phyloP scores from a whole-genome alignment of 2,888 invertebrate genomes.

The Plemyria rubiginata region DNA sequence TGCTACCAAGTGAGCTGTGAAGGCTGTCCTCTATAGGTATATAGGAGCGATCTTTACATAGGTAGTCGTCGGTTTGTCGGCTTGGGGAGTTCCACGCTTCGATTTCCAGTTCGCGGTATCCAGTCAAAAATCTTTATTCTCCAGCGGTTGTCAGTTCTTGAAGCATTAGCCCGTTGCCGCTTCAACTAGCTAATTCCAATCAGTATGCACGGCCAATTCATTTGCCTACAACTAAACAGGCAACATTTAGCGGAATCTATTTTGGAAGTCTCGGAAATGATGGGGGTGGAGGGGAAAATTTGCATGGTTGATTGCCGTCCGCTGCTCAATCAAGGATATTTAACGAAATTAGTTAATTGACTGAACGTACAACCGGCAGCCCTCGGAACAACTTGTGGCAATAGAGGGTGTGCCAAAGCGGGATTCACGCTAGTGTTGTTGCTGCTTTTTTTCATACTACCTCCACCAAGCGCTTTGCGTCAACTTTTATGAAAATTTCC shows the following conservation, averaged over 20 bases:
- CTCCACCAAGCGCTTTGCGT: too few species aligned
- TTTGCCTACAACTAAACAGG: slow-evolving; percentile 56
- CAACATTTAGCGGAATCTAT: slow-evolving; percentile 61
- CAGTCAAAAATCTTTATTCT: too few species aligned
- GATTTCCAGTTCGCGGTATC: too few species aligned
- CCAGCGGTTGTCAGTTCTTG: too few species aligned
- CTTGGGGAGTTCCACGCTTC: too few species aligned
- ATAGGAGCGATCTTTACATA: too few species aligned
- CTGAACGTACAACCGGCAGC: slow-evolving; percentile 71
- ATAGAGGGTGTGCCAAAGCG: slow-evolving; percentile 15
- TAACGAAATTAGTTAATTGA: slow-evolving; percentile 85
- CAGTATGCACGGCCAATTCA: slow-evolving; percentile 50
- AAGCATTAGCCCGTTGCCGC: too few species aligned
- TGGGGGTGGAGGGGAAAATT: slow-evolving; percentile 66
- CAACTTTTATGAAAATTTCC: too few species aligned
- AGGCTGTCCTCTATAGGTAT: too few species aligned
- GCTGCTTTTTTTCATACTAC: neutral
- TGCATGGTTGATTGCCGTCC: slow-evolving; percentile 84
- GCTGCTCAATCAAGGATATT: slow-evolving; percentile 84
- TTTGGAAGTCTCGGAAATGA: slow-evolving; percentile 65
- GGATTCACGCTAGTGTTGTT: slow-evolving; percentile 15
- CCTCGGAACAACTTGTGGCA: slow-evolving; percentile 48
- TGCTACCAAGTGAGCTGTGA: too few species aligned
- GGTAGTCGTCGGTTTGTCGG: too few species aligned
- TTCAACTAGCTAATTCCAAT: neutral